Percentiles rank a stretch among this genome's conserved stretches.
phyloP scores from a whole-genome alignment of 2,888 invertebrate species.

The Augochlorella aurata region DNA sequence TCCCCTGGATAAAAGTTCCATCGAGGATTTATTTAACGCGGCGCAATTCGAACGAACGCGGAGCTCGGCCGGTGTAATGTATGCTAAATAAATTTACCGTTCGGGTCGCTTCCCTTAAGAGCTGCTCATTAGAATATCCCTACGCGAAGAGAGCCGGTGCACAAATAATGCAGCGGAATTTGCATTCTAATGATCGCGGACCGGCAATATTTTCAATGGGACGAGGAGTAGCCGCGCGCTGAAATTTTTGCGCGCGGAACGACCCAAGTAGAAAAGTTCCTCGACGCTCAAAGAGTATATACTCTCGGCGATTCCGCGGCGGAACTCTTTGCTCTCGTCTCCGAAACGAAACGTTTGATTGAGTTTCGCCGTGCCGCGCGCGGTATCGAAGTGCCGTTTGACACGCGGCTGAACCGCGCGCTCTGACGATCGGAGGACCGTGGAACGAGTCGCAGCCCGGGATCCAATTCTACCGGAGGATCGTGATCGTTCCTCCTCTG shows the following conservation, averaged over 20 bases:
- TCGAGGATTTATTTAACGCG: not conserved
- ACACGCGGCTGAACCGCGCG: not conserved
- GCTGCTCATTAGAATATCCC: slow-evolving; percentile 9
- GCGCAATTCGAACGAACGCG: not conserved
- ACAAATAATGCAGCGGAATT: slow-evolving; percentile 17
- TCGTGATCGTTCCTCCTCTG: not conserved
- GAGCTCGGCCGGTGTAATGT: not conserved
- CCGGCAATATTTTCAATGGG: slow-evolving; percentile 2
- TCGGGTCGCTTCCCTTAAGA: slow-evolving; percentile 16
- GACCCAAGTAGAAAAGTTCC: too few species aligned
- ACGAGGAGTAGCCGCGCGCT: not conserved
- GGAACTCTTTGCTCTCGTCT: not conserved
- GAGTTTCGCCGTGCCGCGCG: not conserved
- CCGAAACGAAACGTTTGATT: not conserved
- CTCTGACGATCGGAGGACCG: not conserved
- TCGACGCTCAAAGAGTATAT: too few species aligned
- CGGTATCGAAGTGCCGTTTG: not conserved
- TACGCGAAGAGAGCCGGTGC: not conserved
- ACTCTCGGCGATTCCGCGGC: too few species aligned
- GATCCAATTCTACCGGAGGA: not conserved
- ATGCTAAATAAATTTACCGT: slow-evolving; percentile 16
- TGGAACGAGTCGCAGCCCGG: not conserved
- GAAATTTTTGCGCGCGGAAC: not conserved
- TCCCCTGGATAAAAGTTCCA: not conserved
- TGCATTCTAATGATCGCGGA: slow-evolving; percentile 10